Percentiles rank a stretch among this genome's conserved stretches.
Conservation (phyloP, 2,888 invertebrate species). For the Apodemia zela region DNA sequence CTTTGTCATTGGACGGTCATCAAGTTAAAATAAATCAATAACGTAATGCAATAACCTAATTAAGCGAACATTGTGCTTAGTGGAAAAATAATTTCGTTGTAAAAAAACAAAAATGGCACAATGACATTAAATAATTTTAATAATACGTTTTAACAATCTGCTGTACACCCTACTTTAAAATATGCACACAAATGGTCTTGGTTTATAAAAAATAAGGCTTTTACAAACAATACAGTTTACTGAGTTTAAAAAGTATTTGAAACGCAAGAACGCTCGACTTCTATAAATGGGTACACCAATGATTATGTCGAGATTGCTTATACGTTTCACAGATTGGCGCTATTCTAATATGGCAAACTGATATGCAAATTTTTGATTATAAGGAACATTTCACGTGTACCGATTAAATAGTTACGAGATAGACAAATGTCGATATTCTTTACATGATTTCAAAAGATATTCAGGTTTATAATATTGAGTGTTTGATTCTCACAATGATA, state of each 20-base stretch:
- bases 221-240: neutral
- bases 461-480: neutral
- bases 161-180: neutral
- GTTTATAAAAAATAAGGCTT: slow-evolving; percentile 4
- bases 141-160: slow-evolving; percentile 1
- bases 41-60: slow-evolving; percentile 24
- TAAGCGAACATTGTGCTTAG: slow-evolving; percentile 24
- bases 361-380: slow-evolving; percentile 52
- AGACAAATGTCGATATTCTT: neutral
- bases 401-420: neutral
- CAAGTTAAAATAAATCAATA: slow-evolving; percentile 37
- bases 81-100: slow-evolving; percentile 9
- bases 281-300: slow-evolving; percentile 46
- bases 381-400: slow-evolving; percentile 24
- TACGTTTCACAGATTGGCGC: slow-evolving; percentile 45
- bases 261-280: neutral
- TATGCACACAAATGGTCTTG: neutral
- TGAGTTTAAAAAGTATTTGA: neutral
- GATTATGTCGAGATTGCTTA: slow-evolving; percentile 72
- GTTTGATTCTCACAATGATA: neutral
- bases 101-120: slow-evolving; percentile 27
- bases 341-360: slow-evolving; percentile 77
- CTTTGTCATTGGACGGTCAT: slow-evolving; percentile 64
- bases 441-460: neutral
- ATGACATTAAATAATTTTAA: slow-evolving; percentile 11